Evolutionary conservation across 2,888 invertebrate species (phyloP).

Genomic region (Halocaridina rubra): DNA sequence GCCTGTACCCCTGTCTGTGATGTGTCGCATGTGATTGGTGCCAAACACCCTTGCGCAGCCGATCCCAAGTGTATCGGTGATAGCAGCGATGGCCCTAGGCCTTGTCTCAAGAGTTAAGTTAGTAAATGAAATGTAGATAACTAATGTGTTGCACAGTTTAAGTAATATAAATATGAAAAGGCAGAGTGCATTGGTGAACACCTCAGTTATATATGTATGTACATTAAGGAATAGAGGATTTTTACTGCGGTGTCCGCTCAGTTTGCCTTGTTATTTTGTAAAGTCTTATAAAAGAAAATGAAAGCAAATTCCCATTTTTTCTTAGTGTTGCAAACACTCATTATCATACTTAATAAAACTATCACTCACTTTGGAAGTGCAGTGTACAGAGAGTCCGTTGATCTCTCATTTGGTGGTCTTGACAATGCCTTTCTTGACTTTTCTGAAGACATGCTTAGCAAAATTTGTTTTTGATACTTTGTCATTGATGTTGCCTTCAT

Average conservation of each 20-base stretch:
- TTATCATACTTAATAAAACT: too few relatives aligned
- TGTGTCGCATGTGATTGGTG: slow-evolving; percentile 60
- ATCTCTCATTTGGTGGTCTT: slow-evolving; percentile 37
- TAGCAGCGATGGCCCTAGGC: slow-evolving; percentile 48
- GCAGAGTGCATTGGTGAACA: slow-evolving; percentile 31
- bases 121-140: too few relatives aligned
- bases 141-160: slow-evolving; percentile 44
- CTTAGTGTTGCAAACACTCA: slow-evolving; percentile 41
- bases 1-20: slow-evolving; percentile 61
- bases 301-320: slow-evolving; percentile 37
- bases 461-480: too few relatives aligned
- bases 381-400: background rate
- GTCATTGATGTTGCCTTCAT: too few relatives aligned
- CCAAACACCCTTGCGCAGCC: slow-evolving; percentile 53
- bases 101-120: slow-evolving; percentile 60
- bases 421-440: slow-evolving; percentile 31
- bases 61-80: slow-evolving; percentile 36
- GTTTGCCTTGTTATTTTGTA: slow-evolving; percentile 43
- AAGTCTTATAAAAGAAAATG: slow-evolving; percentile 35
- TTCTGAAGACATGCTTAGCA: too few relatives aligned
- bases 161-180: background rate
- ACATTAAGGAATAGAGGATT: too few relatives aligned
- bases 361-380: slow-evolving; percentile 34
- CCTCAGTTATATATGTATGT: slow-evolving; percentile 36
- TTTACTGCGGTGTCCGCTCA: slow-evolving; percentile 35